These are phyloP conservation scores for Acronicta aceris DNA, from an alignment of 2,888 invertebrate species.

Conservation along the genomic window DNA sequence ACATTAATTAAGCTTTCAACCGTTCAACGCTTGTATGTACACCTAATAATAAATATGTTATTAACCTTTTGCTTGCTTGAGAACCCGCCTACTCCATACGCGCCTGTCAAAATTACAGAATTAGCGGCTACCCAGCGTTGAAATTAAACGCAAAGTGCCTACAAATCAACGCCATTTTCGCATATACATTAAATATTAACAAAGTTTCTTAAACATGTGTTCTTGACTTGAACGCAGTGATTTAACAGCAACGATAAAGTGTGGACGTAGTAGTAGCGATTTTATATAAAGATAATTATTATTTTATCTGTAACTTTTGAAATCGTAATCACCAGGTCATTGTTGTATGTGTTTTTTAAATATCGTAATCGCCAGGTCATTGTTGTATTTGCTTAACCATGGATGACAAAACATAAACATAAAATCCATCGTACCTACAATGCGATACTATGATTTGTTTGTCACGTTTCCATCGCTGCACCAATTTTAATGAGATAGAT, in stretches of 20 bases:
- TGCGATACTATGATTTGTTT: no score
- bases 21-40: slow-evolving; percentile 23
- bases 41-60: slow-evolving; percentile 35
- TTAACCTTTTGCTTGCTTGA: slow-evolving; percentile 25
- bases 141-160: slow-evolving; percentile 79
- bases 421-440: no score
- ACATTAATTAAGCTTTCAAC: slow-evolving; percentile 24
- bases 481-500: no score
- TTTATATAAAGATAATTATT: no score
- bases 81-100: slow-evolving; percentile 58
- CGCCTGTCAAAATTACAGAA: slow-evolving; percentile 79
- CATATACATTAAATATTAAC: slow-evolving; percentile 86
- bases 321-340: no score
- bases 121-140: slow-evolving; percentile 75
- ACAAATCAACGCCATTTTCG: slow-evolving; percentile 82
- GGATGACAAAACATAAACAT: no score
- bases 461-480: no score
- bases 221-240: slow-evolving; percentile 76
- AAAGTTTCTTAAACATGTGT: slow-evolving; percentile 86
- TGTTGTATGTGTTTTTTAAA: no score
- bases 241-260: slow-evolving; percentile 42
- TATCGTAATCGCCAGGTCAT: no score
- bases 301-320: no score
- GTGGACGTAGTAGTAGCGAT: slow-evolving; percentile 48
- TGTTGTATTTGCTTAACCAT: no score